These are phyloP conservation scores for Contarinia nasturtii DNA, from an alignment of 1,140 invertebrate species.

Conservation along the genomic window DNA sequence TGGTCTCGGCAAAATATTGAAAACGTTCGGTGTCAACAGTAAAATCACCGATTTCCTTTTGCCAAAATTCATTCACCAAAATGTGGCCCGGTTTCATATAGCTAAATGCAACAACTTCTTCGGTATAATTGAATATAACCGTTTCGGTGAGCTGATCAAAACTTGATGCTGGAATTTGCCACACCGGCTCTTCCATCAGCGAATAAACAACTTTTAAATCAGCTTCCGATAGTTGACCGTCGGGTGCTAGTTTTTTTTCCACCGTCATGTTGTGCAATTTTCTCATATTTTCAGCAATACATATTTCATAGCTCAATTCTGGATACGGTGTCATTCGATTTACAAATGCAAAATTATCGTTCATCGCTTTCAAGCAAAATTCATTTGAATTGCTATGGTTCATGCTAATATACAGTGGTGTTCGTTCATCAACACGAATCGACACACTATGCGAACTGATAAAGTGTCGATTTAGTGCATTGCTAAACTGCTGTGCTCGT, in stretches of 20 bases:
- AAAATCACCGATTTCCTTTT: constrained; percentile 59
- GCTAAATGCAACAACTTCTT: constrained; percentile 52
- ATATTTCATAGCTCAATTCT: constrained; percentile 68
- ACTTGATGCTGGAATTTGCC: constrained; percentile 52
- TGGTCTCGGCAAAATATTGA: constrained; percentile 51
- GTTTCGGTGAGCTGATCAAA: constrained; percentile 41
- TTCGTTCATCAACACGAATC: constrained; percentile 52
- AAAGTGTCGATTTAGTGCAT: constrained; percentile 62
- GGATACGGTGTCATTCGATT: constrained; percentile 41
- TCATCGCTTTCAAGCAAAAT: constrained; percentile 53
- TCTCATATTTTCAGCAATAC: constrained; percentile 58
- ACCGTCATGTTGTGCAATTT: constrained; percentile 45
- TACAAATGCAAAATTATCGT: constrained; percentile 57
- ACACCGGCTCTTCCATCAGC: constrained; percentile 59
- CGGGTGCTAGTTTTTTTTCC: constrained; percentile 45
- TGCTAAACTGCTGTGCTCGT: constrained; percentile 57
- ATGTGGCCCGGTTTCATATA: constrained; percentile 63
- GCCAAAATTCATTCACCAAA: constrained; percentile 68
- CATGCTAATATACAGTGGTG: constrained; percentile 59
- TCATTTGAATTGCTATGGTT: constrained; percentile 38
- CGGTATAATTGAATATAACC: constrained; percentile 60
- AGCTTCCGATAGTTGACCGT: constrained; percentile 59
- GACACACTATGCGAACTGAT: constrained; percentile 68
- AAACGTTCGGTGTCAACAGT: constrained; percentile 50
- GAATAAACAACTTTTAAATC: constrained; percentile 54